phyloP scores from a whole-genome alignment of 2,113 vertebrate genomes.

The Salvelinus namaycush region DNA sequence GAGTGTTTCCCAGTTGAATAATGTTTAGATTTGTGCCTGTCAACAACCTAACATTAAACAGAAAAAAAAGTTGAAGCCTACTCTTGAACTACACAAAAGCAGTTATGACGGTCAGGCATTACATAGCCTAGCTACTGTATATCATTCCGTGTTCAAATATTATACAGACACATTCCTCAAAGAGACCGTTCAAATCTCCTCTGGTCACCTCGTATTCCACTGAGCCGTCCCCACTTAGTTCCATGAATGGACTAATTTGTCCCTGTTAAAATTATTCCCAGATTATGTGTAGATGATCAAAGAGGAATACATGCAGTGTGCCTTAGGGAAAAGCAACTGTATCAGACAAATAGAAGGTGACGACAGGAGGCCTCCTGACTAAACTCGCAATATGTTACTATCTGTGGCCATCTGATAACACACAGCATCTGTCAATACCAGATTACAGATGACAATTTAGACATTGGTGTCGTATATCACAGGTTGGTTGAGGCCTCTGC shows the following conservation, averaged over 20 bases:
- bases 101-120: too few species aligned
- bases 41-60: too few species aligned
- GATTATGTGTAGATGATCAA: not conserved
- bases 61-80: too few species aligned
- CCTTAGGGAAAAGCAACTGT: slow-evolving; percentile 13
- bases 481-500: not conserved
- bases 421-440: slow-evolving; percentile 40
- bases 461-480: slow-evolving; percentile 31
- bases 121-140: too few species aligned
- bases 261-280: too few species aligned
- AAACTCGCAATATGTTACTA: too few species aligned
- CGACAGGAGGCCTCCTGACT: not conserved
- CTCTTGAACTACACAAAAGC: too few species aligned
- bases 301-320: not conserved
- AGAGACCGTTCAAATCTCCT: not conserved
- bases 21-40: not conserved
- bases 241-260: too few species aligned
- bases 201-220: slow-evolving; percentile 1
- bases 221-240: not conserved
- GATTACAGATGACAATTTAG: slow-evolving; percentile 42
- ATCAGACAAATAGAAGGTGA: slow-evolving; percentile 23
- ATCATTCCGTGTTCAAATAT: too few species aligned
- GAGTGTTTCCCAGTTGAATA: not conserved
- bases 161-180: not conserved
- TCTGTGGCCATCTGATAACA: slow-evolving; percentile 44